Percentiles rank a stretch among this genome's conserved stretches.
These are phyloP conservation scores for Cinclus mexicanus DNA, from an alignment of 2,113 vertebrate species.

Conservation along the genomic window DNA sequence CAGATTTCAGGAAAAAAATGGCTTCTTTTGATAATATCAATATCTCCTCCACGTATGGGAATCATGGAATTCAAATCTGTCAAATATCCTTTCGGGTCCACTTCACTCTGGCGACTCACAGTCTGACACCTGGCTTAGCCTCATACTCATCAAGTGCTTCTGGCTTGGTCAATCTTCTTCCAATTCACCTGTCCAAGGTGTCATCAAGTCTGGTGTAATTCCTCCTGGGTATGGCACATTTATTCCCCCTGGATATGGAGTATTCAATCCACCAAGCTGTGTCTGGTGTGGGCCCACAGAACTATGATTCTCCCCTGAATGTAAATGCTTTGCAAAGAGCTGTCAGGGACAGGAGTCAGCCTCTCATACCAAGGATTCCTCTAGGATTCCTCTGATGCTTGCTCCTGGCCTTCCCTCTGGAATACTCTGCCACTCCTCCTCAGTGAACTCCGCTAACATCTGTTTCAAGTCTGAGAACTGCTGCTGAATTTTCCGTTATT, in stretches of 20 bases:
- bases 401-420: slow-evolving; percentile 93
- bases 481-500: slow-evolving; percentile 93
- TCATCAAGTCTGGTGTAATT: slow-evolving; percentile 91
- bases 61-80: slow-evolving; percentile 97
- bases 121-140: slow-evolving; percentile 92
- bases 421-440: slow-evolving; percentile 94
- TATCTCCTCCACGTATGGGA: slow-evolving; percentile 90
- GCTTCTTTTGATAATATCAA: slow-evolving; percentile 96
- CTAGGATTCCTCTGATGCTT: slow-evolving; percentile 91
- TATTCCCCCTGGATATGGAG: slow-evolving; percentile 82
- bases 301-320: slow-evolving; percentile 87
- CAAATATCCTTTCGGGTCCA: slow-evolving; percentile 92
- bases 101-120: slow-evolving; percentile 91
- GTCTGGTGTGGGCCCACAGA: slow-evolving; percentile 87
- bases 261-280: slow-evolving; percentile 81
- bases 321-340: slow-evolving; percentile 92
- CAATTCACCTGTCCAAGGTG: slow-evolving; percentile 88
- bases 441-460: slow-evolving; percentile 89
- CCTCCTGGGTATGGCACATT: slow-evolving; percentile 88
- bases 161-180: slow-evolving; percentile 94
- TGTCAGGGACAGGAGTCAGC: slow-evolving; percentile 90
- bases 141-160: slow-evolving; percentile 95
- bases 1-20: slow-evolving; percentile 90
- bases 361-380: slow-evolving; percentile 91
- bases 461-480: slow-evolving; percentile 94